Evolutionary conservation across 2,113 vertebrate genomes (phyloP).

Genomic region (Chitala chitala): DNA sequence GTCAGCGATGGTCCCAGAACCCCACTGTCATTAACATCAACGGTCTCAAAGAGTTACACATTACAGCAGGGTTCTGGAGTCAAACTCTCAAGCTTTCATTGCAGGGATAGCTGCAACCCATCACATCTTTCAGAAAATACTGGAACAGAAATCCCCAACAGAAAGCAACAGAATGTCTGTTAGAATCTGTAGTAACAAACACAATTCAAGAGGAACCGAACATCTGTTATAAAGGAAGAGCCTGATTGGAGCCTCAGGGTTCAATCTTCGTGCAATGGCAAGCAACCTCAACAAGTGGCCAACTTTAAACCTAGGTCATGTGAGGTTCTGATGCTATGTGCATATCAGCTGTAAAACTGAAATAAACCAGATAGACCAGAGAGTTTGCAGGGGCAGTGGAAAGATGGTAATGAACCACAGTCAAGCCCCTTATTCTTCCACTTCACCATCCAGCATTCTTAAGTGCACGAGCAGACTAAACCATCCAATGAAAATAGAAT

Average conservation of each 20-base stretch:
- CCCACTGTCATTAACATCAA: too few relatives aligned
- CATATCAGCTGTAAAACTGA: too few relatives aligned
- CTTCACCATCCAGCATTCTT: too few relatives aligned
- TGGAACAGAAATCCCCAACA: not conserved
- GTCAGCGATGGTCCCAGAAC: too few relatives aligned
- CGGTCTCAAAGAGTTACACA: not conserved
- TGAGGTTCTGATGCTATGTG: too few relatives aligned
- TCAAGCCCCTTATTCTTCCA: too few relatives aligned
- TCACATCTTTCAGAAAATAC: conserved; percentile 1
- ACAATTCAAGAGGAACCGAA: too few relatives aligned
- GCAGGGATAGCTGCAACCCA: not conserved
- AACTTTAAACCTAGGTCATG: not conserved
- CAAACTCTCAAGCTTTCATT: not conserved
- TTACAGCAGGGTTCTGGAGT: not conserved
- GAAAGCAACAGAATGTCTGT: not conserved
- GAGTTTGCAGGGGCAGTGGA: not conserved
- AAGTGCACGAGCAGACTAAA: too few relatives aligned
- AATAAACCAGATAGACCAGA: too few relatives aligned
- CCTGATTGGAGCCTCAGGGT: not conserved
- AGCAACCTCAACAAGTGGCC: not conserved
- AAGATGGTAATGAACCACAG: not conserved
- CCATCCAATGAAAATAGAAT: too few relatives aligned
- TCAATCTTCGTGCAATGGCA: not conserved
- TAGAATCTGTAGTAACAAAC: too few relatives aligned
- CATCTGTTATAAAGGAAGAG: too few relatives aligned